These are phyloP conservation scores for Bovichtus diacanthus DNA, from an alignment of 2,797 vertebrate genomes.

Conservation along the genomic window DNA sequence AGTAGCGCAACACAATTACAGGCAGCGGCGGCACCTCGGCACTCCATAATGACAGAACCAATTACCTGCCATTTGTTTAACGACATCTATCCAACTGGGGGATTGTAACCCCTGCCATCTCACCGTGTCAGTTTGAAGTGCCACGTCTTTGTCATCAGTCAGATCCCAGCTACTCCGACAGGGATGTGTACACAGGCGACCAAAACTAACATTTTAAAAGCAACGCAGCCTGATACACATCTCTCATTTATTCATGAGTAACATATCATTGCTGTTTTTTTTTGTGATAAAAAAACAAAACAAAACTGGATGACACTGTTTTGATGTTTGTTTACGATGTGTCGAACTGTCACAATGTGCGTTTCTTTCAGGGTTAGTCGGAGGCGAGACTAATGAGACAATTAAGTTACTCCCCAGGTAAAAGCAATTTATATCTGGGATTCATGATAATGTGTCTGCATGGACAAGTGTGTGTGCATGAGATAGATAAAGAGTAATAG, in stretches of 20 bases:
- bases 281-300: conserved; percentile 10
- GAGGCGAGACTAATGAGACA: conserved; percentile 46
- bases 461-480: not conserved
- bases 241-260: conserved; percentile 35
- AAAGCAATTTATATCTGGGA: conserved; percentile 29
- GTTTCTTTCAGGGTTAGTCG: conserved; percentile 15
- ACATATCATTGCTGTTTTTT: conserved; percentile 6
- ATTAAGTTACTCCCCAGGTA: conserved; percentile 46
- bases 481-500: not conserved
- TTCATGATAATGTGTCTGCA: conserved; percentile 20
- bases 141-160: conserved; percentile 56
- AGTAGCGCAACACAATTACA: conserved; percentile 66
- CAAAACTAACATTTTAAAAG: conserved; percentile 52
- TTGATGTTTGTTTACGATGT: conserved; percentile 53
- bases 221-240: conserved; percentile 16
- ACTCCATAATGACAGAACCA: conserved; percentile 65
- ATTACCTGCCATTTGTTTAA: conserved; percentile 68
- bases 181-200: conserved; percentile 11
- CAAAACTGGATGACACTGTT: conserved; percentile 20
- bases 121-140: conserved; percentile 46
- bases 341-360: conserved; percentile 28
- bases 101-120: conserved; percentile 41
- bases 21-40: conserved; percentile 18
- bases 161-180: conserved; percentile 44
- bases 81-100: conserved; percentile 51